Percentiles rank a stretch among this genome's conserved stretches.
Evolutionary conservation across 2,797 vertebrate species (phyloP).

Genomic region (Typhlichthys subterraneus): DNA sequence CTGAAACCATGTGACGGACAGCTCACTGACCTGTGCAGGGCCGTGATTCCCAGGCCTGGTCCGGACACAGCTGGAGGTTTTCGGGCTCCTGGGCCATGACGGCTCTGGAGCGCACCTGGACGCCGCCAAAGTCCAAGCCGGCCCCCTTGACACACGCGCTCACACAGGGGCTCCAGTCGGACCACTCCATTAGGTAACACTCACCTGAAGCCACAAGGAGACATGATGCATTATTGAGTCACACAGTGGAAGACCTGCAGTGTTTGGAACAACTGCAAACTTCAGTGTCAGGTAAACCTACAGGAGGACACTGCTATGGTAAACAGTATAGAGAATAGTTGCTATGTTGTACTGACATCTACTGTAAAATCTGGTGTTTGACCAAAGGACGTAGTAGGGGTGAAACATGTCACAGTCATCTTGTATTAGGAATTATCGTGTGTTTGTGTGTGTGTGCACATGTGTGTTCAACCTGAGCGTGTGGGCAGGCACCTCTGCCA

Average conservation of each 20-base stretch:
- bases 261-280: too few species aligned
- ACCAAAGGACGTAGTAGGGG: conserved; percentile 14
- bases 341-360: too few species aligned
- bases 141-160: conserved; percentile 89
- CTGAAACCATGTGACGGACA: neutral
- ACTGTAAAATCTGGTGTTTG: too few species aligned
- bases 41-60: conserved; percentile 91
- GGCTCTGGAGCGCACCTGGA: conserved; percentile 90
- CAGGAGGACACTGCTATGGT: too few species aligned
- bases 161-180: conserved; percentile 92
- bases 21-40: conserved; percentile 83
- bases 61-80: conserved; percentile 92
- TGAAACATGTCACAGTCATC: conserved; percentile 36
- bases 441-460: neutral
- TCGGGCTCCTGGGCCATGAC: conserved; percentile 93
- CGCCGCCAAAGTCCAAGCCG: conserved; percentile 87
- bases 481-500: conserved; percentile 29
- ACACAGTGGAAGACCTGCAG: neutral
- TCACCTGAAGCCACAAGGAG: conserved; percentile 81
- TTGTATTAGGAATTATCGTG: neutral
- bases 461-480: neutral
- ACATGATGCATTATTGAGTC: neutral
- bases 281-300: conserved; percentile 1
- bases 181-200: conserved; percentile 97
- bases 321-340: too few species aligned